Evolutionary conservation across 2,113 vertebrate genomes (phyloP), one percentile per base, ranked within the genome.

Genomic region (Tetraodon nigroviridis): DNA sequence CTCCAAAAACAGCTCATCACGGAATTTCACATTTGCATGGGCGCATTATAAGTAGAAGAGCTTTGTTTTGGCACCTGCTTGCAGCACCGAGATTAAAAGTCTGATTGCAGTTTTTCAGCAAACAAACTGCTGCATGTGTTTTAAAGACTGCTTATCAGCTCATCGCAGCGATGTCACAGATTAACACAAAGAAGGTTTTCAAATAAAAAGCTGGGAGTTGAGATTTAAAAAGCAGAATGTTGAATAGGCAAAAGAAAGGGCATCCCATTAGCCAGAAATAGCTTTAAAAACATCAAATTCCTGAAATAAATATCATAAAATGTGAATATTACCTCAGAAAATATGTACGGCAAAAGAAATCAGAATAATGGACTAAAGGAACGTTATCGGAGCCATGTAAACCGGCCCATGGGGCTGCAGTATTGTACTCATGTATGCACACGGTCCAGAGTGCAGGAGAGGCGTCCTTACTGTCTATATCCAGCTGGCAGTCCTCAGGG

Each of bases 381-480:
- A 37, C 12, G 8, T 37, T 27, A 27, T 27, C 24, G 1, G 5
- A 37, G 10, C 11, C 32, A 37, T 37, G 3, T 37, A 37, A 37
- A 12, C 32, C 10, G 32, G 32, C 32, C 12, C 32, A 2, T 37
- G 7, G 10, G n/a, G 44, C 15, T 46, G 44, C 16, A 16, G 14
- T 46, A 46, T 17, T 17, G 2, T 2, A 46, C 15, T 1, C 44
- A 5, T 46, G 15, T 6, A 16, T n/a, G 44, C 12, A 44, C 42
- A 44, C 16, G 42, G 42, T 13, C 5, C 14, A 47, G 55, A 48
- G 4, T 50, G 16, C 32, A 58, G 12, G 16, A 57, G 44, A 18
- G n/a, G 67, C 12, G 22, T 76, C 77, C 95, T 95, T 92, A 99
- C 97, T 95, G 90, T 98, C 97, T 83, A 99, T 96, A 0, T 99